These are phyloP conservation scores for Andrena fulva DNA, from an alignment of 2,888 invertebrate genomes.

Conservation along the genomic window DNA sequence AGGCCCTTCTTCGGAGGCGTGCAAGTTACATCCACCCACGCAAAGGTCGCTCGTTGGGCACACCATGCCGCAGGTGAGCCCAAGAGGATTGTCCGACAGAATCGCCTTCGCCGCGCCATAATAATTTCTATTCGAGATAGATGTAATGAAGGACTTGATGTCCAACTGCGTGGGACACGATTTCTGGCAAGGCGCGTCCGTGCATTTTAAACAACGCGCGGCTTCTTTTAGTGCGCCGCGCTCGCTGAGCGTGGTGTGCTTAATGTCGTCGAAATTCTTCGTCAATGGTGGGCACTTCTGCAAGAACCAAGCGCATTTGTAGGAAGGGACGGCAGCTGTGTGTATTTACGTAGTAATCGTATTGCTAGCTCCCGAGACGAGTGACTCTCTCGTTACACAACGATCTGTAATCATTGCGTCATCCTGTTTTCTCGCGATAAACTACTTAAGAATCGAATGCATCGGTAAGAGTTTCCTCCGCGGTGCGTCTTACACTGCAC, in stretches of 20 bases:
- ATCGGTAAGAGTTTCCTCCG: no score
- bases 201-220: conserved; percentile 95
- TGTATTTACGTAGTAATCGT: no score
- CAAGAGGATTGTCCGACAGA: conserved; percentile 98
- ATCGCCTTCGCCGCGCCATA: conserved; percentile 99
- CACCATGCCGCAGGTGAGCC: conserved; percentile 98
- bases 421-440: no score
- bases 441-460: no score
- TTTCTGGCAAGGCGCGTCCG: conserved; percentile 99
- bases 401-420: no score
- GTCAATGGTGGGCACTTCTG: conserved; percentile 87
- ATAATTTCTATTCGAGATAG: conserved; percentile 98
- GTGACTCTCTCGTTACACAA: no score
- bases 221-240: conserved; percentile 97
- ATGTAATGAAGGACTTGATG: conserved; percentile 97
- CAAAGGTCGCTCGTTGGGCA: conserved; percentile 99
- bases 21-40: conserved; percentile 98
- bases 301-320: neutral
- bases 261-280: conserved; percentile 98
- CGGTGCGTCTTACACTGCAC: conserved; percentile 89
- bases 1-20: conserved; percentile 98
- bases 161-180: conserved; percentile 99
- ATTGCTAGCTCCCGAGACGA: no score
- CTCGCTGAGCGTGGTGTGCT: conserved; percentile 98
- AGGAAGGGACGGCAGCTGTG: no score